phyloP scores from a whole-genome alignment of 2,888 invertebrate species.

The Teinopalpus imperialis region DNA sequence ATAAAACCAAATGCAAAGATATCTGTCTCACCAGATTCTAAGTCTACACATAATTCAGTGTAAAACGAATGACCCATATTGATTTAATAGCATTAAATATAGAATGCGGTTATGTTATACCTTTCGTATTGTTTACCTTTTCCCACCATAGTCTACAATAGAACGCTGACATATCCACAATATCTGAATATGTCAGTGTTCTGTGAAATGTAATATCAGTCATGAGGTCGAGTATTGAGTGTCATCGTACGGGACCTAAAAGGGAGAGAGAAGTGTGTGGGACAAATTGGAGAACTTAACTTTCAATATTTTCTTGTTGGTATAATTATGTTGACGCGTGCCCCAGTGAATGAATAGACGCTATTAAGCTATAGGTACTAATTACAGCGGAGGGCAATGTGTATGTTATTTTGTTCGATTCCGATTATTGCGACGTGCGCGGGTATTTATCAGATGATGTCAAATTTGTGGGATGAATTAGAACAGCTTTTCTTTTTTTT shows the following conservation, averaged over 20 bases:
- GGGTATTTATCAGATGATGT: no score
- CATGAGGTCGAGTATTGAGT: conserved; percentile 51
- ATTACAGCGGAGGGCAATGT: no score
- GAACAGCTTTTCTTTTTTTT: no score
- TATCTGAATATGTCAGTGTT: conserved; percentile 7
- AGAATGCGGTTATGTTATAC: conserved; percentile 21
- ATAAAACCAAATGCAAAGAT: no score
- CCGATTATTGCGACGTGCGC: no score
- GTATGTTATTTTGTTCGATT: no score
- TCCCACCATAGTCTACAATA: conserved; percentile 9
- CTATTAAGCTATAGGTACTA: no score
- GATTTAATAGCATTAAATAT: conserved; percentile 24
- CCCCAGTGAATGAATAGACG: no score
- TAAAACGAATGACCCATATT: conserved; percentile 11
- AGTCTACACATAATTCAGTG: no score
- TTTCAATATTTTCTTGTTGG: conserved; percentile 17
- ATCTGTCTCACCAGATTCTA: no score
- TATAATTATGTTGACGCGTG: background rate
- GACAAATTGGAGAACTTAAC: background rate
- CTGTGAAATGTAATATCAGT: conserved; percentile 24
- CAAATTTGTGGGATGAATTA: no score
- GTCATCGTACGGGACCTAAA: conserved; percentile 48
- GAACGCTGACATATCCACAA: no score
- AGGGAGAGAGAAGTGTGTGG: background rate
- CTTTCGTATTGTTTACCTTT: conserved; percentile 18